Conservation (phyloP, 1,140 invertebrate genomes). For the Drosophila lacertosa region DNA sequence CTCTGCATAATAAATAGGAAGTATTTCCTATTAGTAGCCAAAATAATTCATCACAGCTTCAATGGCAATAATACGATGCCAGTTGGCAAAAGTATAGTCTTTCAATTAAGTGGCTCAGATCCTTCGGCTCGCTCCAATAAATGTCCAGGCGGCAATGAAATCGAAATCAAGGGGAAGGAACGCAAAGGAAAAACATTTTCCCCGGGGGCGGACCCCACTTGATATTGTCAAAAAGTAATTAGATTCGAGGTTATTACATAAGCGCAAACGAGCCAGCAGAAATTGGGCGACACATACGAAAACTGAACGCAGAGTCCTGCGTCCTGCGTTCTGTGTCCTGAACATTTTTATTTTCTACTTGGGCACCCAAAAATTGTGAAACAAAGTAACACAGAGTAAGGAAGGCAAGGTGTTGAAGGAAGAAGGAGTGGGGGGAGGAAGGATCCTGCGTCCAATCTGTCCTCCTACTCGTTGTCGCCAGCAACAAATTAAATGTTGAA, state of each 20-base stretch:
- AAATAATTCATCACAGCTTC: conserved; percentile 15
- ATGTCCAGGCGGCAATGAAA: conserved; percentile 24
- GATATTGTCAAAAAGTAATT: conserved; percentile 80
- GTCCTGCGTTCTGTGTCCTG: conserved; percentile 1
- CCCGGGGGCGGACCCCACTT: conserved; percentile 19
- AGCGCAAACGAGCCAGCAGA: conserved; percentile 68
- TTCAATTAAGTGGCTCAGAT: conserved; percentile 39
- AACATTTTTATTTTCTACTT: conserved; percentile 63
- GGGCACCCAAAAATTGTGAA: conserved; percentile 69
- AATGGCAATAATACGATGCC: conserved; percentile 42
- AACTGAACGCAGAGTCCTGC: no score
- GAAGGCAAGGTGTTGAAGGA: background rate
- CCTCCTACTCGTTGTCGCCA: conserved; percentile 51
- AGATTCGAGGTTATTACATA: conserved; percentile 78
- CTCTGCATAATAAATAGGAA: no score
- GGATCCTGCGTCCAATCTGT: conserved; percentile 37
- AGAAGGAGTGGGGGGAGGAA: background rate
- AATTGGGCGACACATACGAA: conserved; percentile 49
- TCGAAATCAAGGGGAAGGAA: conserved; percentile 26
- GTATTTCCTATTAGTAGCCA: conserved; percentile 4
- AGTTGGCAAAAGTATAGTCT: conserved; percentile 42
- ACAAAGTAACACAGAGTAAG: conserved; percentile 57
- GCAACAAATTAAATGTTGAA: conserved; percentile 82
- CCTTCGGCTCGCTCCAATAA: conserved; percentile 1
- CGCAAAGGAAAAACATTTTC: conserved; percentile 3